phyloP scores from a whole-genome alignment of 1,140 invertebrate species.

The Megalonaias nervosa region DNA sequence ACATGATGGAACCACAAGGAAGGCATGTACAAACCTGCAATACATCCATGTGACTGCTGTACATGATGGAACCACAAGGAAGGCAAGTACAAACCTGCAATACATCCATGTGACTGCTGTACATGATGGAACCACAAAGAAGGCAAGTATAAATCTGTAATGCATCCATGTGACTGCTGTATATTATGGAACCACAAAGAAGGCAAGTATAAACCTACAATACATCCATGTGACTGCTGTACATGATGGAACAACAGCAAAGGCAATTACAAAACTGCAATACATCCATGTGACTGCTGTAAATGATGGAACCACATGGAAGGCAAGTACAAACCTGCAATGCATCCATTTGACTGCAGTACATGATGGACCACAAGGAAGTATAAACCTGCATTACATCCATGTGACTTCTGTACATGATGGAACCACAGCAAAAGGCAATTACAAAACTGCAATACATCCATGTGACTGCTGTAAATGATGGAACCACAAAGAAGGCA shows the following conservation, averaged over 20 bases:
- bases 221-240: too few species aligned
- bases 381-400: slow-evolving; percentile 86
- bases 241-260: slow-evolving; percentile 55
- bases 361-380: slow-evolving; percentile 93
- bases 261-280: slow-evolving; percentile 69
- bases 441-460: slow-evolving; percentile 77
- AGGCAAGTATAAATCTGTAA: too few species aligned
- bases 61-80: slow-evolving; percentile 92
- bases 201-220: too few species aligned
- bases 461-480: slow-evolving; percentile 73
- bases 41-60: too few species aligned
- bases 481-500: too few species aligned
- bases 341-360: slow-evolving; percentile 77
- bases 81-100: slow-evolving; percentile 79
- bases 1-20: slow-evolving; percentile 91
- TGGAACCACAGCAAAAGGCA: slow-evolving; percentile 93
- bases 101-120: slow-evolving; percentile 82
- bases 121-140: too few species aligned
- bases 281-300: slow-evolving; percentile 78
- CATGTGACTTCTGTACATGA: slow-evolving; percentile 87
- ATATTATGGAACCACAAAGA: too few species aligned
- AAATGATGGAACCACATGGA: too few species aligned
- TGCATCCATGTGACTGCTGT: too few species aligned
- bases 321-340: slow-evolving; percentile 66
- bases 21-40: slow-evolving; percentile 74